phyloP scores from a whole-genome alignment of 2,113 vertebrate species.

The Scortum barcoo region DNA sequence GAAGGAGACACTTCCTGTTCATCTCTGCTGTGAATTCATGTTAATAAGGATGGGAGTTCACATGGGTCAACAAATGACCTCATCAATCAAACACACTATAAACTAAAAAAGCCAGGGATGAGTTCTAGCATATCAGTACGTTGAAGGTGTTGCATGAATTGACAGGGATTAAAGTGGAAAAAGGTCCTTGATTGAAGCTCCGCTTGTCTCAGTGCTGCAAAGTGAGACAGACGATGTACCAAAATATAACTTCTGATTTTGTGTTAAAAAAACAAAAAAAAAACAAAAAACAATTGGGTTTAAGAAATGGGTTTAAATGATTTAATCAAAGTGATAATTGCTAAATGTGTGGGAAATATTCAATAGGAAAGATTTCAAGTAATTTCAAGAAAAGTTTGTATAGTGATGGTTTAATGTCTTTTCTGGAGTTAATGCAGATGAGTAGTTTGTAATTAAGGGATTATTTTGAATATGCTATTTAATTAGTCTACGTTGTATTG shows the following conservation, averaged over 20 bases:
- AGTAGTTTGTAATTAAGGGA: not conserved
- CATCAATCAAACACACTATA: slow-evolving; percentile 33
- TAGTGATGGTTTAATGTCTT: not conserved
- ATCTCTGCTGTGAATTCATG: slow-evolving; percentile 9
- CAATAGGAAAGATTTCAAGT: no score
- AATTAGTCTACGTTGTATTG: not conserved
- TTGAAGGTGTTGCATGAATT: not conserved
- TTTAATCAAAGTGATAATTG: no score
- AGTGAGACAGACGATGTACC: not conserved
- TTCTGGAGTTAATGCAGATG: not conserved
- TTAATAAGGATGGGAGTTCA: slow-evolving; percentile 1
- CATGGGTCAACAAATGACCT: slow-evolving; percentile 13
- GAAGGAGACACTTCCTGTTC: slow-evolving; percentile 18
- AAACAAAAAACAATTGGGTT: not conserved
- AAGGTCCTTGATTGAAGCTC: not conserved
- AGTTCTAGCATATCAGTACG: not conserved
- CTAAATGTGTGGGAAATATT: not conserved
- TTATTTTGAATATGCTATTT: not conserved
- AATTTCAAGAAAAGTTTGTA: not conserved
- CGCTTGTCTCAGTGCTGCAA: not conserved
- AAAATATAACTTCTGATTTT: not conserved
- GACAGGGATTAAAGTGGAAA: not conserved
- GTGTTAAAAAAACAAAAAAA: not conserved
- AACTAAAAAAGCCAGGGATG: not conserved
- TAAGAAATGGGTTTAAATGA: not conserved